Base-by-base conservation (phyloP, 2,113 vertebrate genomes). In the Pandion haliaetus region DNA sequence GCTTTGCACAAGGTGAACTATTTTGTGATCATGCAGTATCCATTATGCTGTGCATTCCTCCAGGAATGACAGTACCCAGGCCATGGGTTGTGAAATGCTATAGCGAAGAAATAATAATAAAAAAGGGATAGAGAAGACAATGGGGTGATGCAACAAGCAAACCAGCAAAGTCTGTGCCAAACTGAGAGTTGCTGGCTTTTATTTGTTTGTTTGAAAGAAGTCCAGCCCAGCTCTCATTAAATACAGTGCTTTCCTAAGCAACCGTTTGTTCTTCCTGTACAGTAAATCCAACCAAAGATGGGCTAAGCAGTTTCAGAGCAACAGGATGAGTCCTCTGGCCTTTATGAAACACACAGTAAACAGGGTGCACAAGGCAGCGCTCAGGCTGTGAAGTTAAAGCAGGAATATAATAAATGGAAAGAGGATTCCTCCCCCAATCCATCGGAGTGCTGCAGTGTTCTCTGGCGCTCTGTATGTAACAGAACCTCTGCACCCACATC, bases 281-380 rank as follows among this genome's bases (percentile, higher is more conserved):
- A 44, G 42, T 76, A 90, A 93, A 83, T 86, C 86, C 73, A 45
- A 82, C 74, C 91, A 86, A 77, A 87, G 84, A 72, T 36, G 71
- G 89, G 72, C 62, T 77, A 50, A 88, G 92, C 74, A 25, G 40
- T 94, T 92, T 82, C 49, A 89, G 93, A 90, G 79, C 71, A 80
- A 65, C 45, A 80, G 92, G 93, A 95, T 26, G 58, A 91, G 85
- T 94, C 95, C 93, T 96, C 73, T 69, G 91, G 94, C 84, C 84
- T 95, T 87, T 82, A 82, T 93, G 81, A 96, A 96, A 91, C 88
- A 84, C 80, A 21, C 87, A 86, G 87, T 93, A 85, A 93, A 91
- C n/a, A 67, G 77, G 40, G 77, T 52, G 72, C 36, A 44, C 21
- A 44, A 63, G 61, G 78, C 91, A 82, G 23, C 14, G 63, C 83